A percentile compares a stretch with the other conserved stretches of the same genome.
These are phyloP conservation scores for Dipus sagitta DNA, from an alignment of 2,797 vertebrate genomes.

Conservation along the genomic window DNA sequence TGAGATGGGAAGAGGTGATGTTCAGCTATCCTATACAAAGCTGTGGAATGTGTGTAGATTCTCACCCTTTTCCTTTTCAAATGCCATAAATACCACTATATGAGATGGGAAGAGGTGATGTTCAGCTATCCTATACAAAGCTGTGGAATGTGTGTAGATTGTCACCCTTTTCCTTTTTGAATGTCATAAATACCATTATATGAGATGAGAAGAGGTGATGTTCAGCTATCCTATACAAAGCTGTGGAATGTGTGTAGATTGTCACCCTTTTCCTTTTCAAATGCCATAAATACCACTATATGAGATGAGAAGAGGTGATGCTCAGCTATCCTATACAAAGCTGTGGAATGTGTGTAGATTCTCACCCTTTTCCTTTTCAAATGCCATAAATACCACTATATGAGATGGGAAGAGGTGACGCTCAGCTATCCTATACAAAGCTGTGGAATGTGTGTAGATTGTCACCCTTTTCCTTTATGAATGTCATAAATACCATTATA, in stretches of 20 bases:
- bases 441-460: background rate
- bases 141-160: background rate
- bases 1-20: background rate
- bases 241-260: background rate
- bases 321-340: background rate
- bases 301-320: background rate
- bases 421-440: background rate
- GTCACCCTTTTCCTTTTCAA: background rate
- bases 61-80: background rate
- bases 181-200: background rate
- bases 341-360: background rate
- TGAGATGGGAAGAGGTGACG: background rate
- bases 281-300: background rate
- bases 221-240: background rate
- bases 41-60: background rate
- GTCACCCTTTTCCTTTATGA: background rate
- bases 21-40: background rate
- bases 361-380: background rate
- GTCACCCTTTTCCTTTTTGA: background rate
- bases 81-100: background rate
- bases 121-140: background rate
- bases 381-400: background rate
- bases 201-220: background rate
- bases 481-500: background rate
- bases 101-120: background rate